Evolutionary conservation across 2,797 vertebrate species (phyloP).

Genomic region (Pterois miles): DNA sequence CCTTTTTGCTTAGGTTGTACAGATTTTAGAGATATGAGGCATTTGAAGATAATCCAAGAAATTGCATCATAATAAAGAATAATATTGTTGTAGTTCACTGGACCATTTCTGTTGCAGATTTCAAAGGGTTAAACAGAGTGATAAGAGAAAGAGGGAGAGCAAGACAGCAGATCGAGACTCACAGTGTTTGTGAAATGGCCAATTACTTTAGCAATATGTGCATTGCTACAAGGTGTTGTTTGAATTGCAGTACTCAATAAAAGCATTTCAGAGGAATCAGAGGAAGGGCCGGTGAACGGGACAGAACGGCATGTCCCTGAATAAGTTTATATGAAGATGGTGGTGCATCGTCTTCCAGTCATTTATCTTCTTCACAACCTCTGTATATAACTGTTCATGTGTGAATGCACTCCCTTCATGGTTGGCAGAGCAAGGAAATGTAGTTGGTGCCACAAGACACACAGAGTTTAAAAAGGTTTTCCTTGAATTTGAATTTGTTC

Average conservation of each 20-base stretch:
- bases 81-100: no score
- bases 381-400: background rate
- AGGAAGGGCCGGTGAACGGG: background rate
- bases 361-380: background rate
- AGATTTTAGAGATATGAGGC: no score
- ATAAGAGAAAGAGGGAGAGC: background rate
- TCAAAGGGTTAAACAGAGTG: constrained; percentile 5
- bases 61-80: no score
- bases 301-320: constrained; percentile 25
- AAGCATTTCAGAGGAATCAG: background rate
- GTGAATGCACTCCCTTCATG: no score
- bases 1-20: no score
- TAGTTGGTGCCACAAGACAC: constrained; percentile 16
- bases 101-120: no score
- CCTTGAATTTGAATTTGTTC: constrained; percentile 35
- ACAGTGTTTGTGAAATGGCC: constrained; percentile 26
- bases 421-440: constrained; percentile 5
- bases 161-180: background rate
- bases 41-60: no score
- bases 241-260: constrained; percentile 20
- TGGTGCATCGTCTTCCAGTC: background rate
- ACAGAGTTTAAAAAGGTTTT: background rate
- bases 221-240: background rate
- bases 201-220: constrained; percentile 28
- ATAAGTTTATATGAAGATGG: constrained; percentile 12